A percentile compares a stretch with the other conserved stretches of the same genome.
Evolutionary conservation across 1,140 invertebrate species (phyloP).

Genomic region (Diplogasteroides magnus): DNA sequence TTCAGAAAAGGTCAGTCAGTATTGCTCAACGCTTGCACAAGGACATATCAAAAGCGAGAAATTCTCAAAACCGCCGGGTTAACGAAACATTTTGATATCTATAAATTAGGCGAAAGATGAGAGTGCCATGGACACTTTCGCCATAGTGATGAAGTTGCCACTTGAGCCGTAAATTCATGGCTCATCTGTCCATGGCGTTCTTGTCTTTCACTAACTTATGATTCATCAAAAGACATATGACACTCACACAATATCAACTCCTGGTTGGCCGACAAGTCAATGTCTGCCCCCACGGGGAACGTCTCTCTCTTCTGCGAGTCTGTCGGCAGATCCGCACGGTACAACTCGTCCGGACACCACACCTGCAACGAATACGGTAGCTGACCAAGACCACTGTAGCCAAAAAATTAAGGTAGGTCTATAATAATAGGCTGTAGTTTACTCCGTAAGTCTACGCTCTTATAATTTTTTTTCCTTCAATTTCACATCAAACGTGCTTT

Average conservation of each 20-base stretch:
- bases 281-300: neutral
- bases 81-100: neutral
- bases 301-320: too few species aligned
- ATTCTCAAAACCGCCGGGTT: too few species aligned
- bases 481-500: too few species aligned
- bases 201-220: neutral
- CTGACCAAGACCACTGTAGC: too few species aligned
- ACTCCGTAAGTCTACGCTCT: too few species aligned
- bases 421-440: too few species aligned
- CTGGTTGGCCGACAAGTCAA: neutral
- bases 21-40: neutral
- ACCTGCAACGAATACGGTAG: too few species aligned
- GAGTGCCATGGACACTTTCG: neutral
- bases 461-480: too few species aligned
- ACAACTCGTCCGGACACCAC: too few species aligned
- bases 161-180: neutral
- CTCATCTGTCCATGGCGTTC: neutral
- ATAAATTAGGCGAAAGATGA: neutral
- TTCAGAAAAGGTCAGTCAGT: neutral
- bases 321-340: too few species aligned
- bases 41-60: neutral
- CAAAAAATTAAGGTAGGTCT: too few species aligned
- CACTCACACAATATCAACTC: neutral
- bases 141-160: neutral
- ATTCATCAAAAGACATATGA: neutral